These are phyloP conservation scores for Tenebrosternarchus preto DNA, from an alignment of 2,113 vertebrate species.

Conservation along the genomic window DNA sequence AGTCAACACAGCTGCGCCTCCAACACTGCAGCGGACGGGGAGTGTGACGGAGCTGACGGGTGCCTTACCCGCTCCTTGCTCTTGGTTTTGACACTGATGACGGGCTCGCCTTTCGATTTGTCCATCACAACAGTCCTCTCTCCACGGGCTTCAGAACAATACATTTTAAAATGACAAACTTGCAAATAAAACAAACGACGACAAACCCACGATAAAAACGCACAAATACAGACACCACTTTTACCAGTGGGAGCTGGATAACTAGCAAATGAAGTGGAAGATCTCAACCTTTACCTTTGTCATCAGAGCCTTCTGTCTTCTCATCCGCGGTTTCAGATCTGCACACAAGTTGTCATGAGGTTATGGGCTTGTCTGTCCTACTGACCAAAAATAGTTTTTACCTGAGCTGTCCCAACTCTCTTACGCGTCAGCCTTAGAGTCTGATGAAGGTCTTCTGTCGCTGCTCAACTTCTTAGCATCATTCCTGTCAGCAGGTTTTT, in stretches of 20 bases:
- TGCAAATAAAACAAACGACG: not conserved
- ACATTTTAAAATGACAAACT: no score
- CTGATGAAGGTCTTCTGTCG: conserved; percentile 79
- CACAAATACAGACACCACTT: not conserved
- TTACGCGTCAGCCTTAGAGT: conserved; percentile 85
- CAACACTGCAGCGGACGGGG: not conserved
- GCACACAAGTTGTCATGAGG: not conserved
- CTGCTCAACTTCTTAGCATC: conserved; percentile 77
- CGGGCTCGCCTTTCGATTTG: conserved; percentile 95
- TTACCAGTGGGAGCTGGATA: not conserved
- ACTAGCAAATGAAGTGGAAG: not conserved
- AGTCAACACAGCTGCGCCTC: not conserved
- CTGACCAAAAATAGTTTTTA: not conserved
- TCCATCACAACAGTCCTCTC: conserved; percentile 96
- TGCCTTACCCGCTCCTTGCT: conserved; percentile 76
- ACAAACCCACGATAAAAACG: not conserved
- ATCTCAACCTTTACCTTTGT: conserved; percentile 72
- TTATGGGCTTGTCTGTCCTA: not conserved
- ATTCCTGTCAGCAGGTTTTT: conserved; percentile 83
- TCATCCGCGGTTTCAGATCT: conserved; percentile 82
- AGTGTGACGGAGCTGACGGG: no score
- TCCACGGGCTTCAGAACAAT: conserved; percentile 65
- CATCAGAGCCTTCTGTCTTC: conserved; percentile 79
- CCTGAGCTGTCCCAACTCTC: not conserved
- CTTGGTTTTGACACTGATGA: conserved; percentile 92